These are phyloP conservation scores for Cerceris rybyensis DNA, from an alignment of 2,888 invertebrate species.

Conservation along the genomic window DNA sequence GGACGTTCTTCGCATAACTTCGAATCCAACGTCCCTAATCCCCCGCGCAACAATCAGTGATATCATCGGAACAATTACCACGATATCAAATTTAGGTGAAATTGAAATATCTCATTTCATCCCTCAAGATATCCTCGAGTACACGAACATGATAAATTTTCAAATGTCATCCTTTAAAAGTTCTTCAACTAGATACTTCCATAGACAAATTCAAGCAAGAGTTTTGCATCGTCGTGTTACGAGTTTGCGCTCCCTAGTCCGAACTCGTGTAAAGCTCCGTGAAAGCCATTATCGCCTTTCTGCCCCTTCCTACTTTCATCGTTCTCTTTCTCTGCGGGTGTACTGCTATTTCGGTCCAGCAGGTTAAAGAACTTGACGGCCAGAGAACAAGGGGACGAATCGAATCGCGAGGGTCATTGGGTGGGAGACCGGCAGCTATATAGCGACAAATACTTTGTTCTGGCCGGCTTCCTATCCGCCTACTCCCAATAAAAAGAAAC, in stretches of 20 bases:
- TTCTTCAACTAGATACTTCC: too few species aligned
- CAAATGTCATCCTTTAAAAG: too few species aligned
- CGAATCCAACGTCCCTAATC: conserved; percentile 11
- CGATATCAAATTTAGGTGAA: not conserved
- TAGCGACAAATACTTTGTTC: conserved; percentile 76
- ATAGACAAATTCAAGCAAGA: conserved; percentile 12
- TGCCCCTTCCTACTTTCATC: conserved; percentile 39
- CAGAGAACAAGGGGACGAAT: conserved; percentile 75
- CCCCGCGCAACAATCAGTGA: conserved; percentile 1
- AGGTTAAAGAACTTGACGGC: conserved; percentile 74
- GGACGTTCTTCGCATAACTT: conserved; percentile 33
- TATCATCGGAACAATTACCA: not conserved
- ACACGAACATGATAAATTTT: too few species aligned
- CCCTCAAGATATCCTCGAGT: too few species aligned
- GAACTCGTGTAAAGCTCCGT: conserved; percentile 54
- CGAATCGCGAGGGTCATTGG: conserved; percentile 66
- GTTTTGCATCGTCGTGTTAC: conserved; percentile 41
- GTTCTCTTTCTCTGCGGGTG: conserved; percentile 57
- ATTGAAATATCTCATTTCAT: not conserved
- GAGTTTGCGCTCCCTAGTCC: conserved; percentile 39
- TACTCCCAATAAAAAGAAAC: conserved; percentile 79
- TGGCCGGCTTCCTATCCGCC: conserved; percentile 72
- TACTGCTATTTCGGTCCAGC: conserved; percentile 58
- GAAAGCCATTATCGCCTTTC: conserved; percentile 58
- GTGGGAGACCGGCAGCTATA: conserved; percentile 61